Conservation (phyloP, 2,797 vertebrate species). For the Podarcis lilfordi region DNA sequence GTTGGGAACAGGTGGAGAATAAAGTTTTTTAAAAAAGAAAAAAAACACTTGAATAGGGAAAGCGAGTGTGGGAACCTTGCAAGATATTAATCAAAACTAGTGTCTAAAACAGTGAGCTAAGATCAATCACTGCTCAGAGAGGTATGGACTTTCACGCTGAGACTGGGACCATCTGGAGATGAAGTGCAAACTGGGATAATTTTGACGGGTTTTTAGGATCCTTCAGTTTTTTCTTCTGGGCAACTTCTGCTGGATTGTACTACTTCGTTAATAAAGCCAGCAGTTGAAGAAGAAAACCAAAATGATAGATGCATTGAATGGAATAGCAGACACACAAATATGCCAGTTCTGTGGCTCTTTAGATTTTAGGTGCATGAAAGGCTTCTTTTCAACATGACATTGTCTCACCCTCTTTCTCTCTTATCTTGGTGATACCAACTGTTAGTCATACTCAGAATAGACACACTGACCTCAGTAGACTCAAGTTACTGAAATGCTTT, state of each 20-base stretch:
- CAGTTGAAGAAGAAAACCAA: conserved; percentile 5
- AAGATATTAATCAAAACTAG: not conserved
- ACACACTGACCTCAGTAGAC: no score
- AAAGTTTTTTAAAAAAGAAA: no score
- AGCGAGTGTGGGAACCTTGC: no score
- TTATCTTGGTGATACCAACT: no score
- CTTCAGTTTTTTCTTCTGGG: not conserved
- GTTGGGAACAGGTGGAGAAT: not conserved
- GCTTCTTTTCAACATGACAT: conserved; percentile 17
- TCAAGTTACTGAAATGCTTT: no score
- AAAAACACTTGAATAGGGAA: no score
- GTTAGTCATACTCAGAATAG: no score
- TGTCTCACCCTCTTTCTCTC: no score
- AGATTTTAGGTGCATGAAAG: conserved; percentile 25
- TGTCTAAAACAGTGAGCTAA: not conserved
- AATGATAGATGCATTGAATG: not conserved
- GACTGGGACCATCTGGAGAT: no score
- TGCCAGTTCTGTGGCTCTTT: not conserved
- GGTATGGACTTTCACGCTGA: not conserved
- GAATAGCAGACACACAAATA: conserved; percentile 17
- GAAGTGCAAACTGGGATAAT: not conserved
- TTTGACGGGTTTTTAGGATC: not conserved
- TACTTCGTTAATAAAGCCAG: not conserved
- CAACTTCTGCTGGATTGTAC: not conserved
- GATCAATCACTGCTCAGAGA: not conserved